These are phyloP conservation scores for Haliclystus octoradiatus DNA, from an alignment of 30 jellyfish, hydroid and myxozoan genomes.

Conservation along the genomic window DNA sequence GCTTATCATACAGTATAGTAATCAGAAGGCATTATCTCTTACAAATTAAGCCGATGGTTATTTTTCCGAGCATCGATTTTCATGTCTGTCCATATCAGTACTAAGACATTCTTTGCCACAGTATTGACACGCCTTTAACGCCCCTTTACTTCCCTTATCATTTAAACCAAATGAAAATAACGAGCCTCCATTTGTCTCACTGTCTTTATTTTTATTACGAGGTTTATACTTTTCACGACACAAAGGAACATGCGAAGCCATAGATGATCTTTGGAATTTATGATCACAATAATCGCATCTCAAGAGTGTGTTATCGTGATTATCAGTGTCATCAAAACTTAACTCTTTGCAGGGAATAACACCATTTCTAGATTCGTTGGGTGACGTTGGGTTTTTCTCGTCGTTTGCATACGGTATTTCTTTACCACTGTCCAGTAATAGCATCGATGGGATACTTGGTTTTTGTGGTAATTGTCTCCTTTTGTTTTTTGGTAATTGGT, in stretches of 20 bases:
- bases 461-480: not conserved
- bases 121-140: not conserved
- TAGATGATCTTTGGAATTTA: not conserved
- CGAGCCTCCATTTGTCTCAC: not conserved
- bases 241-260: not conserved
- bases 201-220: too few species aligned
- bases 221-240: not conserved
- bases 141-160: not conserved
- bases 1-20: not conserved
- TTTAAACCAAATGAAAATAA: not conserved
- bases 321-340: too few species aligned
- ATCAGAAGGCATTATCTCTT: not conserved
- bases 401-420: not conserved
- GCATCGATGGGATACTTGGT: not conserved
- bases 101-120: not conserved
- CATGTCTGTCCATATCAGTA: not conserved
- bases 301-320: too few species aligned
- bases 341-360: too few species aligned
- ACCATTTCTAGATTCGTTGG: too few species aligned
- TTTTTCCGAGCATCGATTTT: not conserved
- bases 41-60: not conserved
- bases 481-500: slow-evolving; percentile 5
- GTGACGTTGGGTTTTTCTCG: too few species aligned
- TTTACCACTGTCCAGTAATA: not conserved
- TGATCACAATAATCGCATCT: not conserved